Evolutionary conservation across 2,113 vertebrate species (phyloP).

Genomic region (Cacatua alba): DNA sequence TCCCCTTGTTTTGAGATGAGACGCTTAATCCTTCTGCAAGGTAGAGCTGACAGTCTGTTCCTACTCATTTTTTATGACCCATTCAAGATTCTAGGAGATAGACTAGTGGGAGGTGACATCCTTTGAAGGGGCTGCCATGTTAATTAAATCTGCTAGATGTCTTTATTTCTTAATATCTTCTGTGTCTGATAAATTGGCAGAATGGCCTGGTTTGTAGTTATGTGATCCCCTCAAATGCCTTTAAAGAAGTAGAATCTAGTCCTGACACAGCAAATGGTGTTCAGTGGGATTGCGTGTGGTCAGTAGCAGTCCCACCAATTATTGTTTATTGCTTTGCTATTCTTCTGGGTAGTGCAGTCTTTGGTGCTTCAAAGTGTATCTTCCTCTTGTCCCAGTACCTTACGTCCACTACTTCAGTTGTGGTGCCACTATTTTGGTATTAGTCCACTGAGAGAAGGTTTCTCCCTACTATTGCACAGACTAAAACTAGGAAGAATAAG

Average conservation of each 20-base stretch:
- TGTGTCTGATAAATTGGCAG: neutral
- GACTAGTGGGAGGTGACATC: neutral
- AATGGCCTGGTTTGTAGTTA: neutral
- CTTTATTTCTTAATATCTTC: neutral
- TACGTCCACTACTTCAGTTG: fast-evolving
- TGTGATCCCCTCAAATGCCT: neutral
- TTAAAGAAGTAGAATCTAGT: neutral
- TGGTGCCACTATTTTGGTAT: neutral
- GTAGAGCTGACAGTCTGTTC: neutral
- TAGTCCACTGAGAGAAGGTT: neutral
- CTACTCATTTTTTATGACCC: neutral
- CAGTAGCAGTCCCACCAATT: neutral
- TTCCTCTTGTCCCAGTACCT: neutral
- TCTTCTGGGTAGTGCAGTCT: neutral
- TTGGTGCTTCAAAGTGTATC: neutral
- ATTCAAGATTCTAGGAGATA: neutral
- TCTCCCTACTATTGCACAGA: neutral
- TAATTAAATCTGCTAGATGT: neutral
- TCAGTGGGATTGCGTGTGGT: neutral
- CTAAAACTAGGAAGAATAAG: neutral
- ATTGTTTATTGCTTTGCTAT: neutral
- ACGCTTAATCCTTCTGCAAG: neutral
- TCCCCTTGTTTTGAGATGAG: neutral
- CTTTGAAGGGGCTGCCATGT: neutral
- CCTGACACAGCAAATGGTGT: neutral